Conservation (phyloP, 2,888 invertebrate genomes). For the Ectropis crepuscularia region DNA sequence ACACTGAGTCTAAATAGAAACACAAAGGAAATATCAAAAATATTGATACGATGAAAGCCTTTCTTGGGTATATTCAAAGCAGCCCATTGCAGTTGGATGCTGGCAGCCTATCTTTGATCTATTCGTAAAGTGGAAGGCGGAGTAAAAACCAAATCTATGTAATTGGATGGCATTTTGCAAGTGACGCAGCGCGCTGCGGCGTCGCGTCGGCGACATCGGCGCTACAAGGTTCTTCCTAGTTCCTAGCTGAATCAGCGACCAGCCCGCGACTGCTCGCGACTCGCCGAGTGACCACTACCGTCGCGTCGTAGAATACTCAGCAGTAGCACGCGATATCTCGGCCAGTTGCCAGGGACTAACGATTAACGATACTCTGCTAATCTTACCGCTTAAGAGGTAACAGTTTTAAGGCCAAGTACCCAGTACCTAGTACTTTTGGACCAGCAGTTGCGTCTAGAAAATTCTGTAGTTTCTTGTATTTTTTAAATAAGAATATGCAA, state of each 20-base stretch:
- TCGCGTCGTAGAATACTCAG: constrained; percentile 2
- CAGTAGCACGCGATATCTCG: constrained; percentile 14
- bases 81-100: too few relatives aligned
- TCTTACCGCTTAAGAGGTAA: constrained; percentile 6
- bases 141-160: constrained; percentile 39
- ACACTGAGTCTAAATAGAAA: too few relatives aligned
- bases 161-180: constrained; percentile 2
- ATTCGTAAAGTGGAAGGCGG: too few relatives aligned
- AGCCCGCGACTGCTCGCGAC: constrained; percentile 18
- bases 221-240: constrained; percentile 54
- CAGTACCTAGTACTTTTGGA: not conserved
- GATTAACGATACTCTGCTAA: constrained; percentile 10
- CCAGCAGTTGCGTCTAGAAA: too few relatives aligned
- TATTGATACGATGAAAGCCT: too few relatives aligned
- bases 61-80: not conserved
- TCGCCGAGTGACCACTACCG: constrained; percentile 19
- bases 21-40: too few relatives aligned
- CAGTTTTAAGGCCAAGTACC: not conserved
- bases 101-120: too few relatives aligned
- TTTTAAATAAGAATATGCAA: too few relatives aligned
- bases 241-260: constrained; percentile 42
- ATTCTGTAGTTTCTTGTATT: too few relatives aligned
- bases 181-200: constrained; percentile 37
- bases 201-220: constrained; percentile 38
- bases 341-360: constrained; percentile 19